Evolutionary conservation across 1,140 invertebrate genomes (phyloP), one percentile per base, ranked within the genome.

Genomic region (Drosophila ambigua): DNA sequence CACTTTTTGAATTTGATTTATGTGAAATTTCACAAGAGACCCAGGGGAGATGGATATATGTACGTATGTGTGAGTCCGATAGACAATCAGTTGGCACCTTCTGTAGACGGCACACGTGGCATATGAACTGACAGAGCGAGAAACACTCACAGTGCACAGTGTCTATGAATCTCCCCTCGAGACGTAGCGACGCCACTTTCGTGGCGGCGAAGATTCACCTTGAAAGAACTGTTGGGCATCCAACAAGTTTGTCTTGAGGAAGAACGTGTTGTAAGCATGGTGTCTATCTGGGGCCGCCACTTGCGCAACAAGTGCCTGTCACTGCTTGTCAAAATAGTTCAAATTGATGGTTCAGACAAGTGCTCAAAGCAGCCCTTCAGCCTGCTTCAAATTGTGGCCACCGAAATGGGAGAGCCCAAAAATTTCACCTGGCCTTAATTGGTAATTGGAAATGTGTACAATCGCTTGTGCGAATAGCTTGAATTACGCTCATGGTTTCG

Each of bases 261-360:
- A 44, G 50, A 51, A 58, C 35, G 69, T 74, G 69, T 66, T 75
- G 69, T 53, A 74, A 75, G 53, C 54, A 24, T 66, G 67, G 15
- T 39, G 35, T 49, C 31, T 64, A 13, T 46, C 1, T 13, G 26
- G 15, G 52, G 11, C 26, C 31, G 48, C 9, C 24, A 35, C 46
- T 65, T 78, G 61, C 75, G 50, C 79, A 80, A 71, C 60, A 77
- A 85, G 71, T 78, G 69, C 72, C 72, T 83, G 84, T 77, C 72
- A 62, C 49, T 78, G 52, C 68, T 64, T 88, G 83, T 88, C 83
- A 88, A 88, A 83, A 89, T 89, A 88, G 72, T 69, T 88, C 60
- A 67, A 79, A 79, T 66, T 82, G 72, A 82, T 83, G 83, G 74
- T 59, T 72, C 72, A 28, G 39, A 51, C 45, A 43, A 76, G 58